Evolutionary conservation across 2,888 invertebrate species (phyloP), one percentile per base, ranked within the genome.

Genomic region (Tipula helvola): DNA sequence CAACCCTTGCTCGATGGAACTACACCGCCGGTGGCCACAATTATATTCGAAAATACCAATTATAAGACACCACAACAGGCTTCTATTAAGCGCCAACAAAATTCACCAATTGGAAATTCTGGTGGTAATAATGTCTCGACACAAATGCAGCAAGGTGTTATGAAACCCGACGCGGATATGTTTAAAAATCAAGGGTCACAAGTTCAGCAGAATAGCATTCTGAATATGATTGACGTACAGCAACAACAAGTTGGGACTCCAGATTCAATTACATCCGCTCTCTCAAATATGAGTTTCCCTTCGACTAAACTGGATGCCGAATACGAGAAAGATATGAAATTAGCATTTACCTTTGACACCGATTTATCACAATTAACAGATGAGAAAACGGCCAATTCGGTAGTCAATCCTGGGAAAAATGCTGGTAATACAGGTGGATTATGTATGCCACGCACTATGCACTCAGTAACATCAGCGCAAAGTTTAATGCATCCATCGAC

Each of bases 31-130:
- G 96, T 97, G 28, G 96, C 96, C 90, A 97, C 97, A 0, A 95
- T 97, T 86, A 97, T 97, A 88, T 97, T 97, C 90, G 97, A 97
- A 90, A 97, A 97, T 90, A 97, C 97, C 1, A 97, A 97, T 91
- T 97, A 96, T 90, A 97, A 97, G 90, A 94, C 95, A 88, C 95
- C 94, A 87, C 94, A 95, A 18, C 95, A 94, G 87, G 93, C 91
- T 87, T 92, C 92, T 87, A 90, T 92, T 16, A 93, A 92, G 86
- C 89, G 90, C 0, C 91, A 91, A 87, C 91, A 92, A 3, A 89
- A 88, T 86, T 88, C 88, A 86, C 87, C 87, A 10, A 88, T 88
- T 36, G 87, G 88, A 5, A 86, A 87, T n/a, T 36, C 87, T 47
- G 87, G 88, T 52, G 8, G n/a, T 28, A 71, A 71, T 71, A 71